These are phyloP conservation scores for Apamea crenata DNA, from an alignment of 2,888 invertebrate genomes.

Conservation along the genomic window DNA sequence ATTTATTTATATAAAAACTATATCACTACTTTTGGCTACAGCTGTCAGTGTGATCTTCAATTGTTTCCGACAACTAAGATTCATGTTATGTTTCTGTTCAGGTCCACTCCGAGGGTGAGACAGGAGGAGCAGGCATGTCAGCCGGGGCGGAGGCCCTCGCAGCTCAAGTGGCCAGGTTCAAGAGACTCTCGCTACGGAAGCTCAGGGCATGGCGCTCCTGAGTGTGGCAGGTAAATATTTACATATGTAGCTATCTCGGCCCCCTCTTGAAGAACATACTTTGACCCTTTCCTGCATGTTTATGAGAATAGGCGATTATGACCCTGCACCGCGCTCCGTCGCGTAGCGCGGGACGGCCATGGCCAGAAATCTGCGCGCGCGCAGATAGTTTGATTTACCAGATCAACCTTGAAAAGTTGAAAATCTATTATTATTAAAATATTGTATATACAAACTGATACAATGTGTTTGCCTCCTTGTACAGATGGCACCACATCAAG, in stretches of 20 bases:
- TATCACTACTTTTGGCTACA: background rate
- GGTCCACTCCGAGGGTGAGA: constrained; percentile 94
- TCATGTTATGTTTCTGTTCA: constrained; percentile 67
- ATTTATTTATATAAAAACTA: too few species aligned
- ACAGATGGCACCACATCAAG: too few species aligned
- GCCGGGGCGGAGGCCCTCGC: constrained; percentile 92
- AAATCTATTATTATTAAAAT: too few species aligned
- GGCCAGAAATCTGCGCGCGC: too few species aligned
- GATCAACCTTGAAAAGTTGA: too few species aligned
- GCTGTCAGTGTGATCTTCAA: background rate
- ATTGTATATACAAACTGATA: too few species aligned
- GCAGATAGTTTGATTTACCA: too few species aligned
- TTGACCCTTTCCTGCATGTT: background rate
- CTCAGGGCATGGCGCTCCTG: constrained; percentile 95
- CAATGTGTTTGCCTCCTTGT: too few species aligned
- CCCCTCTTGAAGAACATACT: background rate
- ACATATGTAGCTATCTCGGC: background rate
- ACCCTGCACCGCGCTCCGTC: too few species aligned
- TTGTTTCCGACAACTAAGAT: background rate
- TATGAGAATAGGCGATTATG: background rate
- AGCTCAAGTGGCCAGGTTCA: constrained; percentile 93
- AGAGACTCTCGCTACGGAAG: constrained; percentile 94
- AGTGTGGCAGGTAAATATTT: constrained; percentile 87
- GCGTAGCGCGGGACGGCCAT: too few species aligned
- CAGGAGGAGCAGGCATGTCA: constrained; percentile 89